Base-by-base conservation (phyloP, 2,113 vertebrate genomes). In the Leptodactylus fuscus region DNA sequence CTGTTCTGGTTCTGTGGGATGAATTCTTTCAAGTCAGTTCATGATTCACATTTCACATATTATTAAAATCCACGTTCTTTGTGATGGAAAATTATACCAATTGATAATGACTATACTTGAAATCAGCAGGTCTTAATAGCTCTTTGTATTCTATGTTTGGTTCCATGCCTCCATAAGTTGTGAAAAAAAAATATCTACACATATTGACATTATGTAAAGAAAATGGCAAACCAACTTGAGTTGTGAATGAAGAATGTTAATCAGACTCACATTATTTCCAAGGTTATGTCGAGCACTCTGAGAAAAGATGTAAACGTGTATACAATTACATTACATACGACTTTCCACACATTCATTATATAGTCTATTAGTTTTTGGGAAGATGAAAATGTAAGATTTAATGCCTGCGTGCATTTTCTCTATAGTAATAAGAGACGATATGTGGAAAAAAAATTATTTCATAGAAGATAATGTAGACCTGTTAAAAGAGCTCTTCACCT, bases 261-360 rank as follows among this genome's bases (percentile, higher is more conserved):
- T 94, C 92, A 94, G 94, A 93, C 93, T 94, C 92, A 92, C 91
- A 94, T 94, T 92, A 94, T 93, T 94, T 94, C 92, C 92, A 93
- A 93, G 92, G 93, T 94, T 94, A 90, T 87, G 91, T 89, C 90
- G 91, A 89, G 77, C 20, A 12, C 77, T 78, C 20, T 5, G 34
- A 78, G 36, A 34, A 78, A 62, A 80, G 36, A 80, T 15, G 16
- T 38, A 62, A 41, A 58, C 55, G 24, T 41, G 22, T 41, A 62
- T 80, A 80, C 49, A 80, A 80, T 8, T 62, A 38, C 7, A 22
- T 38, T 38, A 44, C 10, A 44, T 62, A 62, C 4, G 51, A 62
- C 6, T 62, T 80, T 80, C 24, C 46, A 32, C 24, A 20, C 7
- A 20, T 29, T 38, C 38, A 44, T 80, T 62, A 62, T 27, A 62